A percentile compares a stretch with the other conserved stretches of the same genome.
These are phyloP conservation scores for Acholoe squamosa DNA, from an alignment of 2,888 invertebrate genomes.

Conservation along the genomic window DNA sequence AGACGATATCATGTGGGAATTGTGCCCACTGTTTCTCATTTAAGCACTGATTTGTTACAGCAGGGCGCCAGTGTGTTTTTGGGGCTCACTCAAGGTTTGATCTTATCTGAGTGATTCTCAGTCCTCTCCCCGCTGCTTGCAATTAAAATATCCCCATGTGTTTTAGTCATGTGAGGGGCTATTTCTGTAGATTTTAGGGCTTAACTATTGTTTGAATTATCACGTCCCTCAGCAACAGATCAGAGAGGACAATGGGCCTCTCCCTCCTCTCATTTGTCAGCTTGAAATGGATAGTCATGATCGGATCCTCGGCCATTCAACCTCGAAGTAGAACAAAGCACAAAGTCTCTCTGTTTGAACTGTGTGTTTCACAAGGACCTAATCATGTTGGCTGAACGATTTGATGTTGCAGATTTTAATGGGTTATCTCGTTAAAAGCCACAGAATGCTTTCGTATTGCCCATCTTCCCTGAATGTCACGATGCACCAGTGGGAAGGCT, in stretches of 20 bases:
- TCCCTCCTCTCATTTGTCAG: background rate
- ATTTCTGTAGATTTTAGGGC: background rate
- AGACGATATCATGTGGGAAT: background rate
- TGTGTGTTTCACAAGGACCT: background rate
- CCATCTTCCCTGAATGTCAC: no score
- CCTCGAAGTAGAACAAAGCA: no score
- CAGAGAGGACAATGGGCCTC: background rate
- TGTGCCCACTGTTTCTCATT: background rate
- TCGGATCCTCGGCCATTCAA: no score
- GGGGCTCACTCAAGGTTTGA: background rate
- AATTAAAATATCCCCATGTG: constrained; percentile 5
- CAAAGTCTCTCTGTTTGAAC: background rate
- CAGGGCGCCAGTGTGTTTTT: background rate
- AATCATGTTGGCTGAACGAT: background rate
- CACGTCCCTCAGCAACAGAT: background rate
- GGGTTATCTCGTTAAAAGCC: no score
- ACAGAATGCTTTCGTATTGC: no score
- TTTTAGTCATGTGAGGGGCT: background rate
- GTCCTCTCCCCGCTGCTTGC: background rate
- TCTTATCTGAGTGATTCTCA: background rate
- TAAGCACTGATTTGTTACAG: background rate
- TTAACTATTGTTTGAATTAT: background rate
- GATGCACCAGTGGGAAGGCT: no score
- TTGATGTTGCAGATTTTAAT: background rate
- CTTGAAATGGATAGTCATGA: background rate